These are phyloP conservation scores for Otis tarda DNA, from an alignment of 2,113 vertebrate genomes.

Conservation along the genomic window DNA sequence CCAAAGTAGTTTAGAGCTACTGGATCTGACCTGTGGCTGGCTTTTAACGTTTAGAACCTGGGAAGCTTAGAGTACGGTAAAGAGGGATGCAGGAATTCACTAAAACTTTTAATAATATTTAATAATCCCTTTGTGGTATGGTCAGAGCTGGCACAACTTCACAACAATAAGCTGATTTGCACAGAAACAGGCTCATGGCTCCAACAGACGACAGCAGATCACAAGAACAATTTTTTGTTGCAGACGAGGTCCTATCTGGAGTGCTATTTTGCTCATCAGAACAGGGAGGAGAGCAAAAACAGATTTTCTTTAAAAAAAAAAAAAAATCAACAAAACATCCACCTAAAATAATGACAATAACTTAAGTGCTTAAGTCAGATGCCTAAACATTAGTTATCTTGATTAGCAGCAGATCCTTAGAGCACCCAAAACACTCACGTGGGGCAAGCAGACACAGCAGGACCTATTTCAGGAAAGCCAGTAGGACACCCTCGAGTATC, in stretches of 20 bases:
- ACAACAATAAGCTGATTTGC: constrained; percentile 58
- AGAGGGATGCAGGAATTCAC: background rate
- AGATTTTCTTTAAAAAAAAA: background rate
- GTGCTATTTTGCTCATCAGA: background rate
- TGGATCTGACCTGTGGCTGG: background rate
- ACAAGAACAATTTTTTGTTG: constrained; percentile 32
- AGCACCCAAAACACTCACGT: background rate
- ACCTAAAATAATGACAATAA: background rate
- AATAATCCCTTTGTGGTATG: constrained; percentile 30
- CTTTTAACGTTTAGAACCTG: constrained; percentile 17
- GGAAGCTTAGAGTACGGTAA: background rate
- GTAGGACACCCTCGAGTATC: background rate
- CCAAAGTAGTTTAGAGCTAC: background rate
- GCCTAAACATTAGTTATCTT: background rate
- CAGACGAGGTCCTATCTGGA: background rate
- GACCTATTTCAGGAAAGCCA: background rate
- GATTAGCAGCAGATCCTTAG: background rate
- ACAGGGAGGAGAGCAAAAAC: background rate
- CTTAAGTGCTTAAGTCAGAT: background rate
- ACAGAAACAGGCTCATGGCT: constrained; percentile 51
- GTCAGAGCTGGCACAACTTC: constrained; percentile 50
- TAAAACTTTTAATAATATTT: constrained; percentile 16
- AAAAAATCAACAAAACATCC: fast-evolving
- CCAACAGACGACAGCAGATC: constrained; percentile 34
- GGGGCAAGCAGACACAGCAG: background rate